Evolutionary conservation across 2,888 invertebrate species (phyloP).

Genomic region (Drosophila ustulata): DNA sequence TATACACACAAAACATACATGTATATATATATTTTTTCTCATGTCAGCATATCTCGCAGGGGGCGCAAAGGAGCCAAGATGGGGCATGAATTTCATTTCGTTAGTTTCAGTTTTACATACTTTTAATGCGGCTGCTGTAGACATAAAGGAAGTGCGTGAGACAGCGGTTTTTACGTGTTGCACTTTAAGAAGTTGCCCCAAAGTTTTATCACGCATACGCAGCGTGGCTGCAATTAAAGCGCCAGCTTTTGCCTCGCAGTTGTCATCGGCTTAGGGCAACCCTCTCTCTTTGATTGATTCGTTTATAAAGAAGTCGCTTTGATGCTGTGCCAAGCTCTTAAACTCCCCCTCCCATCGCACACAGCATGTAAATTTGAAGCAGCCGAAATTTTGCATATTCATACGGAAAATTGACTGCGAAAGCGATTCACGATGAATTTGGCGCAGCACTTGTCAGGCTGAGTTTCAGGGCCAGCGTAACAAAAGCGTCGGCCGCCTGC

Average conservation of each 20-base stretch:
- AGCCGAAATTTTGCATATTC: constrained; percentile 61
- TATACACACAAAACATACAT: not conserved
- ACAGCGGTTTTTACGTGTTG: not conserved
- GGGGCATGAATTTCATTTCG: constrained; percentile 65
- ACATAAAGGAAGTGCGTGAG: constrained; percentile 38
- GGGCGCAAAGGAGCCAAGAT: not conserved
- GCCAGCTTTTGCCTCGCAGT: not conserved
- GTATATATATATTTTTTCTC: constrained; percentile 23
- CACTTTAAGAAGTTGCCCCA: constrained; percentile 17
- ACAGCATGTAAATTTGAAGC: constrained; percentile 34
- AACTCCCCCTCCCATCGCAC: not conserved
- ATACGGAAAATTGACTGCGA: constrained; percentile 55
- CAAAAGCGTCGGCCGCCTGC: constrained; percentile 24
- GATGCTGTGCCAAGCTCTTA: constrained; percentile 16
- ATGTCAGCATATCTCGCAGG: constrained; percentile 18
- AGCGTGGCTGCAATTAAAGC: constrained; percentile 35
- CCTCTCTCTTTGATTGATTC: constrained; percentile 26
- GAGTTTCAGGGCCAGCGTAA: constrained; percentile 26
- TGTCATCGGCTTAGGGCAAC: not conserved
- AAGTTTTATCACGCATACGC: constrained; percentile 68
- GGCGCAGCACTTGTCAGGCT: constrained; percentile 26
- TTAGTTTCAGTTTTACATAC: constrained; percentile 54
- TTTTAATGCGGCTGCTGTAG: constrained; percentile 23
- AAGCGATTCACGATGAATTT: constrained; percentile 36
- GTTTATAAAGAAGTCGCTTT: constrained; percentile 29